These are phyloP conservation scores for Corvus hawaiiensis DNA, from an alignment of 2,113 vertebrate genomes.

Conservation along the genomic window DNA sequence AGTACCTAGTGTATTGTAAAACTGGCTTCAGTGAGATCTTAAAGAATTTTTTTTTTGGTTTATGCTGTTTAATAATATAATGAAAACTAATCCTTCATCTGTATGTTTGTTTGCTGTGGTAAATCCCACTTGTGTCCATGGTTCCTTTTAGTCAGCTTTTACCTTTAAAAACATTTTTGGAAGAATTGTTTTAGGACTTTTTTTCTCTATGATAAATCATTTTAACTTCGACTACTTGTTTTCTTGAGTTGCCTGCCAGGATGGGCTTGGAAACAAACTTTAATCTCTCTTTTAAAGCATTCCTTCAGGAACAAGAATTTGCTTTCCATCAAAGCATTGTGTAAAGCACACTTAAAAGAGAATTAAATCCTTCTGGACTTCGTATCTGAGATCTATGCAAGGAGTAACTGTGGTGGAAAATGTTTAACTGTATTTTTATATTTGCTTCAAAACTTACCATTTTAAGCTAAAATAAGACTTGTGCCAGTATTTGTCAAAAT, in stretches of 20 bases:
- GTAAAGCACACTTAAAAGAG: constrained; percentile 44
- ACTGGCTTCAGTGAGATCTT: constrained; percentile 29
- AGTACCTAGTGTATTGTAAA: constrained; percentile 64
- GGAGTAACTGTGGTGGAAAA: neutral
- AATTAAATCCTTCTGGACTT: constrained; percentile 40
- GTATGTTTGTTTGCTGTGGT: neutral
- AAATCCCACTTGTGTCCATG: constrained; percentile 6
- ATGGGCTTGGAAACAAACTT: constrained; percentile 22
- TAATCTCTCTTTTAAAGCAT: constrained; percentile 58
- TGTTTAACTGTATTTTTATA: constrained; percentile 10
- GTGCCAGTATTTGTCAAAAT: constrained; percentile 2
- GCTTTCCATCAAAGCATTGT: constrained; percentile 35
- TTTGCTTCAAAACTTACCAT: neutral
- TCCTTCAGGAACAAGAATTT: constrained; percentile 48
- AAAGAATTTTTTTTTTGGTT: constrained; percentile 48
- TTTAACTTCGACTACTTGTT: constrained; percentile 37
- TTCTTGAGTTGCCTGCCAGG: constrained; percentile 52
- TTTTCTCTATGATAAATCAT: constrained; percentile 33
- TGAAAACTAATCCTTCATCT: constrained; percentile 33
- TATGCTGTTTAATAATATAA: constrained; percentile 48
- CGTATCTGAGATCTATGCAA: neutral
- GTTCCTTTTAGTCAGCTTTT: constrained; percentile 37
- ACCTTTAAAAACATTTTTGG: constrained; percentile 27
- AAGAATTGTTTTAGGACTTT: neutral
- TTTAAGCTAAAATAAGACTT: neutral